A percentile compares a stretch with the other conserved stretches of the same genome.
phyloP scores from a whole-genome alignment of 2,888 invertebrate species.

The Therioaphis trifolii region DNA sequence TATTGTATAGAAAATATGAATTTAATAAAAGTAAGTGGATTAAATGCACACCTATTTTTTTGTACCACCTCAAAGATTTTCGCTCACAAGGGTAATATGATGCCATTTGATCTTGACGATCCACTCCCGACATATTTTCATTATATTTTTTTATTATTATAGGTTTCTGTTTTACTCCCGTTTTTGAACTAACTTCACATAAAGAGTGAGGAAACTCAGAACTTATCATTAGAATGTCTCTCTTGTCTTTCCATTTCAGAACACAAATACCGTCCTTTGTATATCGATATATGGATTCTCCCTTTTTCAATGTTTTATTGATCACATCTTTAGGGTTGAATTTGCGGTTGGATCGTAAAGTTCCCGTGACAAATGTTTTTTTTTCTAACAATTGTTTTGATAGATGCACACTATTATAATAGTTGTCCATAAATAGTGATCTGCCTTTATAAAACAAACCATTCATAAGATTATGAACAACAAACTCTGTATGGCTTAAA shows the following conservation, averaged over 20 bases:
- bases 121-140: constrained; percentile 64
- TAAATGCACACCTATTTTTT: constrained; percentile 36
- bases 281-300: constrained; percentile 20
- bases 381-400: constrained; percentile 28
- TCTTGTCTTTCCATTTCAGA: constrained; percentile 44
- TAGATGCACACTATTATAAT: constrained; percentile 44
- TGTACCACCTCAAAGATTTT: constrained; percentile 41
- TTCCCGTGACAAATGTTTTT: too few species aligned
- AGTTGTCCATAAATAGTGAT: constrained; percentile 46
- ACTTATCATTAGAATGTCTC: constrained; percentile 34
- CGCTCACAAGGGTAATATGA: constrained; percentile 53
- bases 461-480: constrained; percentile 26
- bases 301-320: too few species aligned
- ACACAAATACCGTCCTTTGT: constrained; percentile 35
- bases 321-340: too few species aligned
- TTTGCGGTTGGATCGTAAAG: too few species aligned
- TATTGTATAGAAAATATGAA: constrained; percentile 27
- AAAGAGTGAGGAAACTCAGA: constrained; percentile 31
- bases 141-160: constrained; percentile 65
- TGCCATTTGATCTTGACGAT: constrained; percentile 31
- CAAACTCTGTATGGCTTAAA: constrained; percentile 24
- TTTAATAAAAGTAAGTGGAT: constrained; percentile 19
- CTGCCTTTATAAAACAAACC: constrained; percentile 25
- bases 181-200: constrained; percentile 11
- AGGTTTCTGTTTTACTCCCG: constrained; percentile 63